These are phyloP conservation scores for Alauda arvensis DNA, from an alignment of 2,797 vertebrate species.

Conservation along the genomic window DNA sequence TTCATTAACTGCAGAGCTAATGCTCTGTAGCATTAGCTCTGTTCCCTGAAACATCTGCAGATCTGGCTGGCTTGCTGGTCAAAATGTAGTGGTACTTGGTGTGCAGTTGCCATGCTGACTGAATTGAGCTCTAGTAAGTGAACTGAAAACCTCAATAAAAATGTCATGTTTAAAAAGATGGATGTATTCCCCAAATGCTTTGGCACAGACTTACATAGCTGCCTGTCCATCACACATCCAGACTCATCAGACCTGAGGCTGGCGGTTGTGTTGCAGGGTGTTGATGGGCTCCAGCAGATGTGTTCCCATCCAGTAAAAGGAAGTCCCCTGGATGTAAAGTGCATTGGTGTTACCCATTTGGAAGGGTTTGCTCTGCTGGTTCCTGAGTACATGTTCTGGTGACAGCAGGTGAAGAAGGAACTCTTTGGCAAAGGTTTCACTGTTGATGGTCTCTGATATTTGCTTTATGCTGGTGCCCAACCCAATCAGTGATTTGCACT, in stretches of 20 bases:
- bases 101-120: neutral
- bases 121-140: neutral
- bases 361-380: neutral
- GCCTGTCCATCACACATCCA: neutral
- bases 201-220: neutral
- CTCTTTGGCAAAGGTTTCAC: neutral
- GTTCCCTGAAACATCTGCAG: neutral
- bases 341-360: neutral
- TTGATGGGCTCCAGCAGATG: neutral
- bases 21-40: neutral
- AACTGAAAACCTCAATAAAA: neutral
- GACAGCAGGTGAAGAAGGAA: neutral
- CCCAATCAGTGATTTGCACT: neutral
- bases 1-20: neutral
- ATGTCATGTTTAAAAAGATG: neutral
- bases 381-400: neutral
- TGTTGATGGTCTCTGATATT: accelerated
- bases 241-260: neutral
- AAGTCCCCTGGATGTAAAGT: neutral
- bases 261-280: neutral
- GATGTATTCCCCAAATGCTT: neutral
- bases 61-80: neutral
- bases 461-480: neutral
- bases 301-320: neutral
- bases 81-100: neutral